These are phyloP conservation scores for Sminthurides bifidus DNA, from an alignment of 1,140 invertebrate genomes.

Conservation along the genomic window DNA sequence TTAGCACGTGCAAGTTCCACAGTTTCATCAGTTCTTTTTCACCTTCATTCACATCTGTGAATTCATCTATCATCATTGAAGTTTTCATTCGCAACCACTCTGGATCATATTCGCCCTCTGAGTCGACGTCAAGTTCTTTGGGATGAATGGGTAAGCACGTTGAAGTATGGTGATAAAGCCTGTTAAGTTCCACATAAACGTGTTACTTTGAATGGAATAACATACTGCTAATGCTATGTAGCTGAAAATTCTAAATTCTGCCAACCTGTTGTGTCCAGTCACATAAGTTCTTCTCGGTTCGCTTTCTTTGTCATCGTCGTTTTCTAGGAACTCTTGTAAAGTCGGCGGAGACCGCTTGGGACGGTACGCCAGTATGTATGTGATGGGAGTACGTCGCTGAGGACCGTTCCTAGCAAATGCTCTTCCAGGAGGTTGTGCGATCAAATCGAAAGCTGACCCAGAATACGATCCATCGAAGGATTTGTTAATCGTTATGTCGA, in stretches of 20 bases:
- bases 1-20: slow-evolving; percentile 97
- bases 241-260: background rate
- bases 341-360: slow-evolving; percentile 58
- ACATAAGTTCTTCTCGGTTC: slow-evolving; percentile 72
- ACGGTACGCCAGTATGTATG: slow-evolving; percentile 76
- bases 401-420: slow-evolving; percentile 66
- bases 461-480: slow-evolving; percentile 88
- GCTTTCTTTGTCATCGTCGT: slow-evolving; percentile 54
- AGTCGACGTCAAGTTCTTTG: slow-evolving; percentile 86
- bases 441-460: slow-evolving; percentile 83
- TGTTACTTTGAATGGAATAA: background rate
- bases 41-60: slow-evolving; percentile 95
- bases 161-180: slow-evolving; percentile 85
- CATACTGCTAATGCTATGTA: background rate
- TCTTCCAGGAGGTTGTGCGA: slow-evolving; percentile 51
- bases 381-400: slow-evolving; percentile 68
- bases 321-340: slow-evolving; percentile 64
- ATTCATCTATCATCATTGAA: slow-evolving; percentile 96
- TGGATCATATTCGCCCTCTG: slow-evolving; percentile 87
- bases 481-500: slow-evolving; percentile 92
- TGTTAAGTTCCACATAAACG: slow-evolving; percentile 34
- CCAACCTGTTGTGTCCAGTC: slow-evolving; percentile 73
- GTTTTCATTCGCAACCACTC: slow-evolving; percentile 89
- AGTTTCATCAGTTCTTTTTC: slow-evolving; percentile 98
- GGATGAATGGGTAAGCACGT: slow-evolving; percentile 87